Evolutionary conservation across 2,113 vertebrate species (phyloP), one percentile per base, ranked within the genome.

Genomic region (Stegastes partitus): DNA sequence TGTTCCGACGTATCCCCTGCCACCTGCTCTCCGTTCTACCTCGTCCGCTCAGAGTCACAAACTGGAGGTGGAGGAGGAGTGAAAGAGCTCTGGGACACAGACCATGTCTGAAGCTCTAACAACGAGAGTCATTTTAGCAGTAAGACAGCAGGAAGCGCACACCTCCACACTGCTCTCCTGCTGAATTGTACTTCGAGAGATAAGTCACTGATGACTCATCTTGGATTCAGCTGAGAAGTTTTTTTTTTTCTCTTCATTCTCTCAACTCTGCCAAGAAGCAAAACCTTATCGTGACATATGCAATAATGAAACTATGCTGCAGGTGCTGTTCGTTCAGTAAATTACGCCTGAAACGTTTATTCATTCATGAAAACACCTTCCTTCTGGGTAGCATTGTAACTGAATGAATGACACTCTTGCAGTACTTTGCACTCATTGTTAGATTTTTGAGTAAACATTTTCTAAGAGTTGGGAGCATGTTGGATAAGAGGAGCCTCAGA

Each of bases 141-240:
- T 15, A 23, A 69, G 59, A 22, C 49, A 45, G 37, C 49, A 55
- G 50, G 54, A 58, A 47, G 25, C 42, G 11, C 25, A 55, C 66
- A 44, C 10, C 66, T 44, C 50, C 65, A 68, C 50, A 73, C 23
- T 21, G 25, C 54, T 58, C 49, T 45, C 50, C 8, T 45, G 50
- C 39, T 64, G 21, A 19, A 44, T 64, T 55, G 71, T 55, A 28
- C 37, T 69, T 47, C 45, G 25, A 58, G 54, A 47, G 66, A 55
- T 55, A 68, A 57, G 2, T 31, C 56, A 34, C 50, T 47, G 59
- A 55, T 74, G 71, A 74, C 25, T 55, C 71, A 65, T 74, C 50
- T 34, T 25, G 39, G 25, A 58, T 23, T 49, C 54, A 31, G 55
- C 5, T 34, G 31, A 34, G 31, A 34, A 34, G 31, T 34, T 34